phyloP scores from a whole-genome alignment of 2,888 invertebrate genomes.

The Serripes groenlandicus region DNA sequence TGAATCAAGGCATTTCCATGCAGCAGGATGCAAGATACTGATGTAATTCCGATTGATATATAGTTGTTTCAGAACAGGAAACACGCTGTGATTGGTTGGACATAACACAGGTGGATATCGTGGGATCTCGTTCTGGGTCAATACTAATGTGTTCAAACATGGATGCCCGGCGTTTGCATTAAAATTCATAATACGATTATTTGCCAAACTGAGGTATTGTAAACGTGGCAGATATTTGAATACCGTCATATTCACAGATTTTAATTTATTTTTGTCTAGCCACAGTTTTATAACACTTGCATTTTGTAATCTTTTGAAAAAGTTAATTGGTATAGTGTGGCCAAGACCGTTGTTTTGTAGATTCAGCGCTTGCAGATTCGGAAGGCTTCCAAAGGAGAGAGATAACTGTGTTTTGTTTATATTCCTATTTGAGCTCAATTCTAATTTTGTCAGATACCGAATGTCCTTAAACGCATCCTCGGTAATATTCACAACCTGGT shows the following conservation, averaged over 20 bases:
- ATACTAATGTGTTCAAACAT: not conserved
- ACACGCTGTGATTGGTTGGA: not conserved
- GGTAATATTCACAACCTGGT: not conserved
- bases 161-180: not conserved
- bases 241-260: not conserved
- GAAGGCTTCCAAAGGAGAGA: not conserved
- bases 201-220: not conserved
- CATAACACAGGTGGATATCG: not conserved
- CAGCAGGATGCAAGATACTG: not conserved
- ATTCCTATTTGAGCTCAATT: not conserved
- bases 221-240: not conserved
- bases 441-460: not conserved
- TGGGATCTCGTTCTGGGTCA: not conserved
- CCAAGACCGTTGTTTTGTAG: not conserved
- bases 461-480: not conserved
- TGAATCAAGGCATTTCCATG: not conserved
- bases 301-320: not conserved
- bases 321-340: not conserved
- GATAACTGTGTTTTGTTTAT: not conserved
- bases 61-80: not conserved
- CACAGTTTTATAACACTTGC: not conserved
- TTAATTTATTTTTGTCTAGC: not conserved
- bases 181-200: not conserved
- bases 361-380: not conserved
- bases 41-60: not conserved